phyloP scores from a whole-genome alignment of 35 echinoderm and acorn worm genomes.

The Diadema setosum region DNA sequence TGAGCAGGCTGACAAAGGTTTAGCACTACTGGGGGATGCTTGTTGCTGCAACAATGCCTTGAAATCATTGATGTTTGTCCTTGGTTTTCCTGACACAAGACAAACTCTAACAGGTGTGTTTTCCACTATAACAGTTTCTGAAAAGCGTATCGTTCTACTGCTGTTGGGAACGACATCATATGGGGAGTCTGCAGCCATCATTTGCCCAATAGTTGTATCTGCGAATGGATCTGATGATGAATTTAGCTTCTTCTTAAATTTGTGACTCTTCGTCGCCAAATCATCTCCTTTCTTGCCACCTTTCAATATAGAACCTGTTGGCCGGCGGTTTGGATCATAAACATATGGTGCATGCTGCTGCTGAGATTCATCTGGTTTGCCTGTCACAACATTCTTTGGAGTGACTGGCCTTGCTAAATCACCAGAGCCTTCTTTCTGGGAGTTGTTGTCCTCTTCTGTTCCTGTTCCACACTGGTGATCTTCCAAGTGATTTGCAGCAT shows the following conservation, averaged over 20 bases:
- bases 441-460: background rate
- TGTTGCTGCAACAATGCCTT: constrained; percentile 73
- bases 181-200: constrained; percentile 34
- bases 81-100: constrained; percentile 76
- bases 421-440: background rate
- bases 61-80: constrained; percentile 87
- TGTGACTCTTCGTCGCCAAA: constrained; percentile 49
- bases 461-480: constrained; percentile 25
- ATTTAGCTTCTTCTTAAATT: constrained; percentile 50
- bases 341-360: constrained; percentile 39
- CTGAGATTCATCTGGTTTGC: background rate
- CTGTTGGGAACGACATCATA: background rate
- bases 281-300: constrained; percentile 9
- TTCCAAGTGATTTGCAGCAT: constrained; percentile 76
- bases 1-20: constrained; percentile 7
- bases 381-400: background rate
- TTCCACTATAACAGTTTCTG: constrained; percentile 83
- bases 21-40: background rate
- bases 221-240: constrained; percentile 56
- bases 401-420: background rate
- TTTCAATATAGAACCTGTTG: constrained; percentile 84
- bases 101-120: constrained; percentile 87
- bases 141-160: constrained; percentile 76
- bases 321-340: constrained; percentile 77
- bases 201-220: constrained; percentile 6